These are phyloP conservation scores for Sinocyclocheilus maitianheensis DNA, from an alignment of 2,113 vertebrate genomes.

Conservation along the genomic window DNA sequence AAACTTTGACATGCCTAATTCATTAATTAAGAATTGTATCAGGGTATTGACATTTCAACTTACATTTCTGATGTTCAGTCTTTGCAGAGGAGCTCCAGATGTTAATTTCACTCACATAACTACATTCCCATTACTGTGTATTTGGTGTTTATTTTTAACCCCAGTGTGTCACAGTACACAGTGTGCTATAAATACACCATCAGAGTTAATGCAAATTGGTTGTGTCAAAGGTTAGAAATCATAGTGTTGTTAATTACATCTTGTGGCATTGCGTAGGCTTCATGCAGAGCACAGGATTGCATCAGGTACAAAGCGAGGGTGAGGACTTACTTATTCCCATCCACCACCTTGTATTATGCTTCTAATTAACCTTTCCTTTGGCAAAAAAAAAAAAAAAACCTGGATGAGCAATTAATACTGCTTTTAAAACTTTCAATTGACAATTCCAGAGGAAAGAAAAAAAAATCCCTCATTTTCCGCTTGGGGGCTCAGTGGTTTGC, in stretches of 20 bases:
- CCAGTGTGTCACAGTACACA: background rate
- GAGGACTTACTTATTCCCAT: constrained; percentile 8
- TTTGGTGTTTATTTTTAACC: constrained; percentile 2
- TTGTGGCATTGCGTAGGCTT: background rate
- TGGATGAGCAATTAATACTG: constrained; percentile 60
- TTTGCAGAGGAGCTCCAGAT: background rate
- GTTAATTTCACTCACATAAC: background rate
- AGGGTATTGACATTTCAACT: background rate
- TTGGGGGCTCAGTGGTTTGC: constrained; percentile 53
- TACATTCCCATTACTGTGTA: background rate
- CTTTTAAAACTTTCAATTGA: constrained; percentile 63
- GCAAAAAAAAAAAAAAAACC: constrained; percentile 18
- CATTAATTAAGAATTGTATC: background rate
- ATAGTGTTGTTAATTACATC: constrained; percentile 14
- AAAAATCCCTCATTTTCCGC: constrained; percentile 63
- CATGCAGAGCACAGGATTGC: background rate
- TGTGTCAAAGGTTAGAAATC: constrained; percentile 31
- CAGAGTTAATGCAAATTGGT: background rate
- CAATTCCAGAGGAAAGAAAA: constrained; percentile 58
- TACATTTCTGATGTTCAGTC: background rate
- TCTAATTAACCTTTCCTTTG: constrained; percentile 57
- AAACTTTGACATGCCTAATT: background rate
- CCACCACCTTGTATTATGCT: constrained; percentile 43
- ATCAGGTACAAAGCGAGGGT: background rate
- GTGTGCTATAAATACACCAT: constrained; percentile 14